Evolutionary conservation across 2,113 vertebrate genomes (phyloP), one percentile per base, ranked within the genome.

Genomic region (Camelus bactrianus): DNA sequence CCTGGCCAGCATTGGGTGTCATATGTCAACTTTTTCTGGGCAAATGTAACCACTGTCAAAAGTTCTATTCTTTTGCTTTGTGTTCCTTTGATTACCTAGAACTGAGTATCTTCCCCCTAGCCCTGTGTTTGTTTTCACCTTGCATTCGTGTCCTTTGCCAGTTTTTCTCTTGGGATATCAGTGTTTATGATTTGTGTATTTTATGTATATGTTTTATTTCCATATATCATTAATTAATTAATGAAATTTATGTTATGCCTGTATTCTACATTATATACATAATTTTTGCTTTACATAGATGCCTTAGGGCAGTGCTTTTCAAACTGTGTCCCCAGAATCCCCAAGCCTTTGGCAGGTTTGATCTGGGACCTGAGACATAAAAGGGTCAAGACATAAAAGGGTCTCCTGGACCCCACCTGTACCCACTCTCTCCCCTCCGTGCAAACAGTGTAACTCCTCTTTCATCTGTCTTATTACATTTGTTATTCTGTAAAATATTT

Each of bases 231-330:
- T 85, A 77, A 38, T 81, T 35, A 90, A 60, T 50, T 58, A 52
- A 70, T 56, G 20, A 72, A 50, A 67, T 65, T 17, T 22, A 12
- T 30, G 58, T 65, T 32, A 42, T 87, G 26, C 22, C n/a, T 62
- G 1, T 35, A 28, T 91, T 73, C 35, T 60, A 60, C 67, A 46
- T 64, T 60, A 22, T 10, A 12, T 24, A 90, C 4, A 6, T 64
- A 65, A 48, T 58, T 79, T 86, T 96, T 94, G 24, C 48, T 96
- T 91, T 92, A 13, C 52, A 35, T 64, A 70, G 60, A 56, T 91
- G 20, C 16, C 30, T 75, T 72, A 62, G 69, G 46, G 28, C 56
- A 87, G 58, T 82, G n/a, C 24, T 70, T 94, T 87, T 94, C 50
- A 52, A 50, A 42, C 11, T 89, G 8, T 93, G 56, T 82, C 22